Evolutionary conservation across 2,888 invertebrate species (phyloP).

Genomic region (Phalera bucephala): DNA sequence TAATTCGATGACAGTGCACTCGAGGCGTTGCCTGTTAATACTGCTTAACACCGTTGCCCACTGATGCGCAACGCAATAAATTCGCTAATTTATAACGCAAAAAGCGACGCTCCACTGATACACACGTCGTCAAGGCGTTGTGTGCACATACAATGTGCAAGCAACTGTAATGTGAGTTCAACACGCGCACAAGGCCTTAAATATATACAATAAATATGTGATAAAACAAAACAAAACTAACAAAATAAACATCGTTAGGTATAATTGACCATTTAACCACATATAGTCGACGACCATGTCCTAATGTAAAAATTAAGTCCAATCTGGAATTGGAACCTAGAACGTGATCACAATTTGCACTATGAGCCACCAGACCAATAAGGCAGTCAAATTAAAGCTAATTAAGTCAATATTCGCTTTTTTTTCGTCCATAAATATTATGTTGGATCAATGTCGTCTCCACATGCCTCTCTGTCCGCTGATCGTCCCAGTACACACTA

Average conservation of each 20-base stretch:
- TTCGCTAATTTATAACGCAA: slow-evolving; percentile 20
- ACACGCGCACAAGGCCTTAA: too few relatives aligned
- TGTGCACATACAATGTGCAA: slow-evolving; percentile 4
- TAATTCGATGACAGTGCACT: slow-evolving; percentile 6
- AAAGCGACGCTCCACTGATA: slow-evolving; percentile 13
- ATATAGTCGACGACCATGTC: too few relatives aligned
- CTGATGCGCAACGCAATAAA: slow-evolving; percentile 19
- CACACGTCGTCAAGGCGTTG: slow-evolving; percentile 16
- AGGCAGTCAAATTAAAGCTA: background rate
- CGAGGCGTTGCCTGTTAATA: slow-evolving; percentile 9
- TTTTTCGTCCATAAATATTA: too few relatives aligned
- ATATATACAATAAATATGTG: too few relatives aligned
- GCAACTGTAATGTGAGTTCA: too few relatives aligned
- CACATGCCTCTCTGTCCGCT: slow-evolving; percentile 1
- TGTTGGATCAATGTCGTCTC: background rate
- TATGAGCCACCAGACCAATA: slow-evolving; percentile 1
- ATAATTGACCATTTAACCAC: too few relatives aligned
- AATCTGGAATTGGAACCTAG: too few relatives aligned
- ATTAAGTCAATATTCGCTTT: background rate
- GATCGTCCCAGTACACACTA: slow-evolving; percentile 20
- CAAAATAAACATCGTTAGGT: too few relatives aligned
- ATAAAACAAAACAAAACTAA: too few relatives aligned
- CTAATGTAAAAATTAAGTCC: too few relatives aligned
- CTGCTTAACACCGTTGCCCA: slow-evolving; percentile 10
- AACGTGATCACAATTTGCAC: background rate